These are phyloP conservation scores for Hydractinia symbiolongicarpus DNA, from an alignment of 30 jellyfish, hydroid and myxozoan species.

Conservation along the genomic window DNA sequence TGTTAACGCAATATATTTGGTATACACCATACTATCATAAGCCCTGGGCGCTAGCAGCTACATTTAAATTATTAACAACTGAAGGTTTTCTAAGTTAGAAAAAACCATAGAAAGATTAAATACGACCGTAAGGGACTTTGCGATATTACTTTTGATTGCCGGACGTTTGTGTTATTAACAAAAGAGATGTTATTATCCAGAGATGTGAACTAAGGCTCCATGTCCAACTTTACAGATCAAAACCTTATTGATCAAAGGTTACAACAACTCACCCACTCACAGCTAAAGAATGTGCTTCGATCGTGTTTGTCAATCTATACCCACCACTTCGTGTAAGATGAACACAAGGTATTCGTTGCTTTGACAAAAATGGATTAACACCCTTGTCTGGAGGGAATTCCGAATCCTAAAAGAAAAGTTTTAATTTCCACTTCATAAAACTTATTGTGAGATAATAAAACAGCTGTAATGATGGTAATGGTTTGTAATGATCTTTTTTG, in stretches of 20 bases:
- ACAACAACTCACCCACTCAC: slow-evolving; percentile 61
- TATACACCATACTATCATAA: no score
- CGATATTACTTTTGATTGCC: background rate
- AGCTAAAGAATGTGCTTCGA: slow-evolving; percentile 64
- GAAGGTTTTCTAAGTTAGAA: background rate
- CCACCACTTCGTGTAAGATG: slow-evolving; percentile 88
- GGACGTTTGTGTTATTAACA: background rate
- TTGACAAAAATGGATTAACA: slow-evolving; percentile 61
- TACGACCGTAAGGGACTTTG: background rate
- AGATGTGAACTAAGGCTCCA: no score
- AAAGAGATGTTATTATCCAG: no score
- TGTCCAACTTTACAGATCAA: no score
- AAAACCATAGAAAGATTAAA: background rate
- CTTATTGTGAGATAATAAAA: no score
- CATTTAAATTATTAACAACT: background rate
- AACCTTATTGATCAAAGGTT: no score
- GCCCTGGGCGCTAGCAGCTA: no score
- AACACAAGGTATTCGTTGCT: slow-evolving; percentile 64
- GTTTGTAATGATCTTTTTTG: no score
- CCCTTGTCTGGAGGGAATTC: slow-evolving; percentile 88
- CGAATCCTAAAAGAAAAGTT: slow-evolving; percentile 47
- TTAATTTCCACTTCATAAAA: background rate
- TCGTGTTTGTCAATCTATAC: slow-evolving; percentile 59
- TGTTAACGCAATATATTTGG: no score
- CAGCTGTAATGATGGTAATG: no score